phyloP scores from a whole-genome alignment of 2,797 vertebrate genomes.

The Eptatretus atami region DNA sequence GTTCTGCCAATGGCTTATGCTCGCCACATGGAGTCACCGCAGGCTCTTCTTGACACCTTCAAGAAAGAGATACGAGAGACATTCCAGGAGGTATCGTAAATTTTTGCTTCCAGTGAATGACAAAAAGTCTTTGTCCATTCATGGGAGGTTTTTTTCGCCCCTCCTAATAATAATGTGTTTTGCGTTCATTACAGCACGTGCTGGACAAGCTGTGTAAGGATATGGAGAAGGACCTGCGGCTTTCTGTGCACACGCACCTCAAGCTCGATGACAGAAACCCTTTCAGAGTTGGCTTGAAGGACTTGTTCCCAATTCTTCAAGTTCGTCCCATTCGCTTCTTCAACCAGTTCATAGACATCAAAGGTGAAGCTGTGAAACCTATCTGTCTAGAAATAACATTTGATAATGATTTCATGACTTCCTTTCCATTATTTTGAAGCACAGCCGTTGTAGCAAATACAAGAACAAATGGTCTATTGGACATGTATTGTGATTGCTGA shows the following conservation, averaged over 20 bases:
- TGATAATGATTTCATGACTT: too few relatives aligned
- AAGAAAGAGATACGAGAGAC: conserved; percentile 78
- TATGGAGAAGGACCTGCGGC: conserved; percentile 83
- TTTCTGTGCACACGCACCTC: conserved; percentile 82
- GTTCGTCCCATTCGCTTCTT: conserved; percentile 84
- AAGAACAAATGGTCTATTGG: too few relatives aligned
- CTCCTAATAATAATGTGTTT: background rate
- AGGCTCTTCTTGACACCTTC: conserved; percentile 52
- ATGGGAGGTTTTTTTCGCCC: background rate
- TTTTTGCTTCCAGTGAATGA: background rate
- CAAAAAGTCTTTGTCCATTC: background rate
- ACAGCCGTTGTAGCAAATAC: too few relatives aligned
- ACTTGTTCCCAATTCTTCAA: conserved; percentile 74
- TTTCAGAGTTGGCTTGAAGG: conserved; percentile 87
- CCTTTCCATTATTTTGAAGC: too few relatives aligned
- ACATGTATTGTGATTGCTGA: too few relatives aligned
- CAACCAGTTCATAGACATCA: conserved; percentile 80
- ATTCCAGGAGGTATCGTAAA: conserved; percentile 40
- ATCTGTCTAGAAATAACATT: too few relatives aligned
- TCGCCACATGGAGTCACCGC: conserved; percentile 52
- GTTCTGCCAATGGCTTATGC: conserved; percentile 60
- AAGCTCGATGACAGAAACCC: conserved; percentile 90
- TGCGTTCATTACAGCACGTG: conserved; percentile 26
- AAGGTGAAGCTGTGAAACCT: conserved; percentile 24
- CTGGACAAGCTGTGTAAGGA: conserved; percentile 88